Base-by-base conservation (phyloP, 37 sponge, comb jelly and placozoan genomes). In the Aphrocallistes beatrix region DNA sequence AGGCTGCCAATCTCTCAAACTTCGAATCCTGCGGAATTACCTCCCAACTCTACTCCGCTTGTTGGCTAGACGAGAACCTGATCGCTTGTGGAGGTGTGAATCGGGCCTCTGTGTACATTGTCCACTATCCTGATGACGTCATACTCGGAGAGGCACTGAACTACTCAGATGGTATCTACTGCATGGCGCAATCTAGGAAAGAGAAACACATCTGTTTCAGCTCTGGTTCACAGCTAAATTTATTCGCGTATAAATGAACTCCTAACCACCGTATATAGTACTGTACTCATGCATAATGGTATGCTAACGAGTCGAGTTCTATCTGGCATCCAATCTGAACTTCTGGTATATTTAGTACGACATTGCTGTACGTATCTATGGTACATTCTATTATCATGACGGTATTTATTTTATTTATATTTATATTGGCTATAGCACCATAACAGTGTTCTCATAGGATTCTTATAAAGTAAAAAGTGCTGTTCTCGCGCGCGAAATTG, bases 51-150 rank as follows among this genome's bases (percentile, higher is more conserved):
- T 60, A 60, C 34, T 19, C 75, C 8, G 75, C 75, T 13, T 3
- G 28, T 3, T 60, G 75, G 75, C 75, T 60, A 60, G 75, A 60
- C 21, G n/a, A 30, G 28, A 60, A 60, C 75, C 75, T 60, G 75
- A 60, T 60, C 75, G 75, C 75, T 60, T 60, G 75, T 60, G 75
- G 75, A 3, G 75, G 75, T 30, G n/a, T 28, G 8, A 60, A 60
- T 13, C 10, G n/a, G 3, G 8, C 8, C 21, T 19, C 75, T 21
- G 75, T 60, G 8, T 60, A 60, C n/a, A 6, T 60, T 28, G 21
- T 60, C 10, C 75, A 28, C 3, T 60, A 60, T 60, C 75, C 75
- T 25, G 75, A 60, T 13, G 75, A 60, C 10, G 10, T 25, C n/a
- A 28, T 60, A 30, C 1, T 32, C 28, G 75, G 75, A 32, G 75